Evolutionary conservation across 2,888 invertebrate species (phyloP).

Genomic region (Ichneumon xanthorius): DNA sequence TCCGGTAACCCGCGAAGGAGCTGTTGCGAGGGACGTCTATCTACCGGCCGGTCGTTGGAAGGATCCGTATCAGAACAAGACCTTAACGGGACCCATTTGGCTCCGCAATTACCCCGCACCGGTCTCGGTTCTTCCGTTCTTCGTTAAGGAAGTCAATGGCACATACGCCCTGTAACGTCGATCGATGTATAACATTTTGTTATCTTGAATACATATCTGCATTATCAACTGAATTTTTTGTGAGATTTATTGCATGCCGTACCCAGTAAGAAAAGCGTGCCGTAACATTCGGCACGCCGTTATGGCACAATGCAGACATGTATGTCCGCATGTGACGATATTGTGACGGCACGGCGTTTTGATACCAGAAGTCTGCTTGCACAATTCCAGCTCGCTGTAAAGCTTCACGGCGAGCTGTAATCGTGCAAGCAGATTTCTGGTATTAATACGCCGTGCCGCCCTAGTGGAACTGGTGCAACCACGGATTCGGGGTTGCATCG

Average conservation of each 20-base stretch:
- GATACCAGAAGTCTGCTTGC: too few species aligned
- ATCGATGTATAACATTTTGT: constrained; percentile 26
- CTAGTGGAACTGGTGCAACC: too few species aligned
- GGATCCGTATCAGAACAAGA: constrained; percentile 85
- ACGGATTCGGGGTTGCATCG: too few species aligned
- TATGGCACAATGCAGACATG: too few species aligned
- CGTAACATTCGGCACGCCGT: too few species aligned
- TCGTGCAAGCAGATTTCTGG: too few species aligned
- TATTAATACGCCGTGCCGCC: too few species aligned
- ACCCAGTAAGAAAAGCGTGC: too few species aligned
- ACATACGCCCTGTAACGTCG: constrained; percentile 21
- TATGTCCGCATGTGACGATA: too few species aligned
- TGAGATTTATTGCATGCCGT: constrained; percentile 18
- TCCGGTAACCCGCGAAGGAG: constrained; percentile 89
- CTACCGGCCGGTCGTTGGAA: constrained; percentile 91
- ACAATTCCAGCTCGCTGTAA: too few species aligned
- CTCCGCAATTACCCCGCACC: constrained; percentile 89
- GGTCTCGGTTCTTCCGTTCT: constrained; percentile 90
- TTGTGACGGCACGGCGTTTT: too few species aligned
- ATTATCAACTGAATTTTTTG: background rate
- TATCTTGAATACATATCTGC: background rate
- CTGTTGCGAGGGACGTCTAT: constrained; percentile 89
- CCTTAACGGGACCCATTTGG: constrained; percentile 88
- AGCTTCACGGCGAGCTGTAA: too few species aligned
- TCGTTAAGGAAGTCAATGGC: constrained; percentile 80